Evolutionary conservation across 1,140 invertebrate species (phyloP), one percentile per base, ranked within the genome.

Genomic region (Eupeodes corollae): DNA sequence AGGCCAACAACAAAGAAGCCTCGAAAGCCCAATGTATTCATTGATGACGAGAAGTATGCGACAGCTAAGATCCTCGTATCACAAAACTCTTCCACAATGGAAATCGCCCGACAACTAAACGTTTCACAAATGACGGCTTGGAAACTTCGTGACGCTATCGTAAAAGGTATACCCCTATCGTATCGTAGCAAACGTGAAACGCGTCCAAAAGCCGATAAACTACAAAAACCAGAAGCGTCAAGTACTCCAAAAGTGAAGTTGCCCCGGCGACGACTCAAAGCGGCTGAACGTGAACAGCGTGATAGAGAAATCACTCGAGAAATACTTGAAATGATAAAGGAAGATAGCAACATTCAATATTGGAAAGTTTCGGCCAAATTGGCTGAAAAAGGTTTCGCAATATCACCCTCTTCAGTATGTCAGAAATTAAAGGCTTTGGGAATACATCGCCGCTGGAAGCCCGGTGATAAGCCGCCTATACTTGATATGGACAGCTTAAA

Each of bases 81-180:
- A 2, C 58, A 66, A 42, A 65, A 63, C 44, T 56, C 63, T 13
- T 65, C 63, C 12, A 67, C 63, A 15, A 66, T 67, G 63, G 63
- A 67, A 44, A 63, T 67, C 31, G 63, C 63, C 1, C 49, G 63
- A 3, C 57, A 58, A 2, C 42, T 67, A 8, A 66, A 67, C 38
- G 63, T 67, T 3, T 67, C 63, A 26, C 63, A 67, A 46, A 67
- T 67, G 63, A 67, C 62, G 14, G 63, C 63, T 39, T 67, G 63
- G 63, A 67, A 67, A 43, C 54, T 67, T 47, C 55, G 63, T 3
- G 63, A 67, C 52, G 61, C 63, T 49, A 67, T 67, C 39, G 40
- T 67, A 3, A 67, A 67, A 52, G 63, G 63, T 6, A 55, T 67
- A 16, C 63, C 63, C 3, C 52, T 66, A 19, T 63, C 63, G 6